Evolutionary conservation across 2,113 vertebrate genomes (phyloP), one percentile per base, ranked within the genome.

Genomic region (Tychaedon coryphoeus): DNA sequence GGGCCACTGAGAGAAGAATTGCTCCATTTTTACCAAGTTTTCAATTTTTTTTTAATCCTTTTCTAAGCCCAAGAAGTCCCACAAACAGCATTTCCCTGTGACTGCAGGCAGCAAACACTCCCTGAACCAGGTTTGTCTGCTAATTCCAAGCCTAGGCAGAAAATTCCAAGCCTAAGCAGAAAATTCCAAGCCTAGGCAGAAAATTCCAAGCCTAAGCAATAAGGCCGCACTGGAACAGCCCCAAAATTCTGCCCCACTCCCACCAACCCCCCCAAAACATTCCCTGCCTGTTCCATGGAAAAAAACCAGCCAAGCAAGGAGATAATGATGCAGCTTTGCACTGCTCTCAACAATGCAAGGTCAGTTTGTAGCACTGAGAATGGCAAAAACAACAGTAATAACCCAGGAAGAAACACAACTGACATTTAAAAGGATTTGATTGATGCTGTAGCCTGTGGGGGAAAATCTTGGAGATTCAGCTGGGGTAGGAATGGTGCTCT

Each of bases 111-210:
- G 43, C 48, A 36, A 43, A 45, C 14, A 0, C 19, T 20, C 31
- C 51, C 7, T 0, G 18, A 19, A 24, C 51, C 7, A 0, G 18
- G 20, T n/a, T 4, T 33, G 6, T 15, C 25, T 45, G 28, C 8
- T 58, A 31, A 50, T 24, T 12, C 53, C 72, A 66, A 58, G 43
- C 16, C 26, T 15, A 29, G 17, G 8, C 54, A 48, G 40, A 56
- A 34, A 36, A 38, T 17, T 23, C 58, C 48, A 53, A 40, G 43
- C 18, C 26, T 15, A 34, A 18, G 9, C 40, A 45, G 54, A 76
- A 33, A 34, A 40, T 19, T 14, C 50, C 50, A 28, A 56, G 34
- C 8, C 26, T 23, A 17, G 48, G 15, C 31, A 83, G 34, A 56
- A 70, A 34, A 40, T 19, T 14, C 50, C 50, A 28, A 56, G 34